Evolutionary conservation across 2,113 vertebrate species (phyloP), one percentile per base, ranked within the genome.

Genomic region (Saguinus midas): DNA sequence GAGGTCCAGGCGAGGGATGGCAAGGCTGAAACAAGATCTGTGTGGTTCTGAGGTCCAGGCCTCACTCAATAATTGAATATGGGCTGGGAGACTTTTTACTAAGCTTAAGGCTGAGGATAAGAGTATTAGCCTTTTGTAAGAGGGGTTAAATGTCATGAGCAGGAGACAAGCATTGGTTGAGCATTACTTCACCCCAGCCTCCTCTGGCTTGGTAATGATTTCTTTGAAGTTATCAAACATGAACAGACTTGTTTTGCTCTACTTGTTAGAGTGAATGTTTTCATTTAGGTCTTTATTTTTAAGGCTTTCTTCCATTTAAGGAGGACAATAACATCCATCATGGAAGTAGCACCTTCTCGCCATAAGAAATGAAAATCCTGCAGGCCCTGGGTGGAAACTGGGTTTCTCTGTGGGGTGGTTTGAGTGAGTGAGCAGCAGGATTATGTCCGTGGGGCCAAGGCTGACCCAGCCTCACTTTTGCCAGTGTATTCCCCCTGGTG

Each of bases 81-180:
- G 27, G 2, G 55, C 90, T 11, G 18, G 18, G 40, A 48, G 70
- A 75, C 35, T 57, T 88, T 64, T 82, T 89, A 75, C 61, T 52
- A 72, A 94, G 66, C 85, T 48, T 64, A 48, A 61, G 57, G 61
- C 21, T 18, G 61, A 80, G 50, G 58, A 75, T 35, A 37, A 89
- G 35, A 83, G 48, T 81, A 84, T 92, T 84, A 70, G 79, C 95
- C 81, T 94, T 89, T 84, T 5, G 10, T 7, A 70, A 70, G 18
- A 80, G 58, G 50, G 93, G 95, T 96, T 86, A 95, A 89, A 61
- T 57, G 66, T 89, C 81, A 68, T 18, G 80, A 92, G 37, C 85
- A 81, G 58, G 23, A 91, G 72, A 55, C 23, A 58, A 79, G 45
- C 82, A 88, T 11, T 93, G 29, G 58, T 32, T 90, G 58, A 64